Percentiles rank a stretch among this genome's conserved stretches.
Conservation (phyloP, 1,140 invertebrate species). For the Acromyrmex heyeri region DNA sequence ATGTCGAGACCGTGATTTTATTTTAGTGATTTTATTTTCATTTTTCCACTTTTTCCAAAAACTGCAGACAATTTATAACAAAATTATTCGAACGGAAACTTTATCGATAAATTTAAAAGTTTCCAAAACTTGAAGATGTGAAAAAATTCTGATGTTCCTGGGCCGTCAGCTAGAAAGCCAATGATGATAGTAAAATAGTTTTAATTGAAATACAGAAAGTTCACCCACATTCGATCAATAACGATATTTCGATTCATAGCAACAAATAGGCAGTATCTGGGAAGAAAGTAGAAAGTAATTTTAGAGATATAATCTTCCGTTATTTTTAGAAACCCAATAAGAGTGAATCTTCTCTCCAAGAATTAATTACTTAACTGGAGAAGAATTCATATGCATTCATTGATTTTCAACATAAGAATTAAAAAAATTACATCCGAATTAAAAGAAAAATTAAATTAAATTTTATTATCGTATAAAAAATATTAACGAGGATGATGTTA, state of each 20-base stretch:
- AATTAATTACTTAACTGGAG: background rate
- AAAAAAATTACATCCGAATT: background rate
- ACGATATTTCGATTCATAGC: background rate
- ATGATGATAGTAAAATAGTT: background rate
- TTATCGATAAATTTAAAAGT: conserved; percentile 14
- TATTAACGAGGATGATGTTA: too few relatives aligned
- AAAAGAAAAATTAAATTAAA: background rate
- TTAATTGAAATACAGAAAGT: background rate
- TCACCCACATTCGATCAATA: background rate
- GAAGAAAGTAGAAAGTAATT: background rate
- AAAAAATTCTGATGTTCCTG: conserved; percentile 5
- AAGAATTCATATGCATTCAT: conserved; percentile 1
- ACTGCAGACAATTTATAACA: background rate
- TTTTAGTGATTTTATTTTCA: background rate
- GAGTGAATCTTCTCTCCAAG: background rate
- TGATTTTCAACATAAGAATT: background rate
- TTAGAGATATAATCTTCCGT: background rate
- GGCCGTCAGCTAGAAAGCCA: conserved; percentile 17
- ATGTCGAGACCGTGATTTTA: background rate
- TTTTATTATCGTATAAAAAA: too few relatives aligned
- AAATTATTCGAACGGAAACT: conserved; percentile 25
- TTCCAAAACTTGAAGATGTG: conserved; percentile 27
- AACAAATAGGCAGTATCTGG: background rate
- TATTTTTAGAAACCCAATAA: background rate
- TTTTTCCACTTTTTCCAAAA: background rate